Evolutionary conservation across 1,140 invertebrate species (phyloP).

Genomic region (Hylaeus volcanicus): DNA sequence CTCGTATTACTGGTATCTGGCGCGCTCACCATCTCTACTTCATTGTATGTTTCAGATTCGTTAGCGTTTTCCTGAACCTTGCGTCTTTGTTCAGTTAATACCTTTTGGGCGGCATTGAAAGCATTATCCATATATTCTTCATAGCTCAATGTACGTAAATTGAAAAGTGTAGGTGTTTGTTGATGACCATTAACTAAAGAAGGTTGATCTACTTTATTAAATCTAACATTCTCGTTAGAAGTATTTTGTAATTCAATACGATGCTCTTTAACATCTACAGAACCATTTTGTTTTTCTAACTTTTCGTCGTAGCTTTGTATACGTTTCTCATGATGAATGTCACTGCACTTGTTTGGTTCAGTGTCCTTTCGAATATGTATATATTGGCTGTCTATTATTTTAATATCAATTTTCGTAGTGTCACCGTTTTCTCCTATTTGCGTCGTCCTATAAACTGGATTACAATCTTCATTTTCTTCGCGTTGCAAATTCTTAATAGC

Average conservation of each 20-base stretch:
- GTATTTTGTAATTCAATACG: constrained; percentile 29
- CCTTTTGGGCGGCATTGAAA: constrained; percentile 25
- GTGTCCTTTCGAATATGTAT: constrained; percentile 33
- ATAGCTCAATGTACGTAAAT: constrained; percentile 65
- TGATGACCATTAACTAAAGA: constrained; percentile 60
- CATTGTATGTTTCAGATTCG: constrained; percentile 32
- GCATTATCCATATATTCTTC: constrained; percentile 69
- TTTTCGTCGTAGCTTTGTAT: constrained; percentile 23
- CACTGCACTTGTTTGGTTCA: constrained; percentile 9
- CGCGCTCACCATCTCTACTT: constrained; percentile 48
- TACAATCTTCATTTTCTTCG: constrained; percentile 52
- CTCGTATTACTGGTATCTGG: constrained; percentile 35
- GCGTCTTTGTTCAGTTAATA: not conserved
- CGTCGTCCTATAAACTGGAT: constrained; percentile 26
- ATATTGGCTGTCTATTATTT: constrained; percentile 11
- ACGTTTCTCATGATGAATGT: constrained; percentile 33
- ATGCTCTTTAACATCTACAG: constrained; percentile 28
- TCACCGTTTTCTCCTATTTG: constrained; percentile 61
- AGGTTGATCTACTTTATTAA: constrained; percentile 32
- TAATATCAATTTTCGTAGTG: constrained; percentile 47
- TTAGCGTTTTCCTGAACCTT: constrained; percentile 21
- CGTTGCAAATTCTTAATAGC: constrained; percentile 66
- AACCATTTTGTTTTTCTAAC: constrained; percentile 55
- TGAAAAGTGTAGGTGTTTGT: constrained; percentile 46
- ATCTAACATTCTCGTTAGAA: constrained; percentile 41